Evolutionary conservation across 2,888 invertebrate genomes (phyloP), one percentile per base, ranked within the genome.

Genomic region (Hoplodrina blanda): DNA sequence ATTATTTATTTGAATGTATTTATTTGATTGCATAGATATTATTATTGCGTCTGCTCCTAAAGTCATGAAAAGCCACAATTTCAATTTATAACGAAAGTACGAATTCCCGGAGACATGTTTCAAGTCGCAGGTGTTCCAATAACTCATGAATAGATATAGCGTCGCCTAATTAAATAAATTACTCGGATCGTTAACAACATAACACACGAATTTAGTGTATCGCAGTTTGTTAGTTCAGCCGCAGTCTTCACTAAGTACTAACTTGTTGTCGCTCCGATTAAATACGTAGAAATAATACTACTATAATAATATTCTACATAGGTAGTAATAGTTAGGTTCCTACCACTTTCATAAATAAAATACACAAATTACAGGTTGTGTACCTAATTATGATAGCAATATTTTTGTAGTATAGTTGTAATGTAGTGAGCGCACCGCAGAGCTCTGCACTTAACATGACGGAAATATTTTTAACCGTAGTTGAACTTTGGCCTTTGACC

Each of bases 401-500:
- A 46, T 5, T 13, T 41, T 11, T 11, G 2, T 13, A 3, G 2
- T 11, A 1, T 41, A 11, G 41, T 5, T 44, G 44, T 44, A 13
- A 4, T 13, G 1, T 15, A 15, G 44, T 44, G 44, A 15, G 4
- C 13, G 4, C 41, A 30, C 52, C 41, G n/a, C 25, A 19, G n/a
- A 37, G 11, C 19, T 41, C 1, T n/a, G 1, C n/a, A 41, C n/a
- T 17, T 15, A 15, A 41, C 2, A 20, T 25, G 69, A 54, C 30
- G 20, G 37, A 56, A 44, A 49, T 50, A 57, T 54, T 44, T 44
- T 30, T 30, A 11, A 37, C 41, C 44, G 37, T 13, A n/a, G 44
- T 57, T 79, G 62, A 78, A 73, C 73, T 79, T 65, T 65, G 54
- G 3, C 65, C 50, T 54, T 56, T 13, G 15, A 62, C 54, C 54